Evolutionary conservation across 2,113 vertebrate species (phyloP).

Genomic region (Actinemys pallida): DNA sequence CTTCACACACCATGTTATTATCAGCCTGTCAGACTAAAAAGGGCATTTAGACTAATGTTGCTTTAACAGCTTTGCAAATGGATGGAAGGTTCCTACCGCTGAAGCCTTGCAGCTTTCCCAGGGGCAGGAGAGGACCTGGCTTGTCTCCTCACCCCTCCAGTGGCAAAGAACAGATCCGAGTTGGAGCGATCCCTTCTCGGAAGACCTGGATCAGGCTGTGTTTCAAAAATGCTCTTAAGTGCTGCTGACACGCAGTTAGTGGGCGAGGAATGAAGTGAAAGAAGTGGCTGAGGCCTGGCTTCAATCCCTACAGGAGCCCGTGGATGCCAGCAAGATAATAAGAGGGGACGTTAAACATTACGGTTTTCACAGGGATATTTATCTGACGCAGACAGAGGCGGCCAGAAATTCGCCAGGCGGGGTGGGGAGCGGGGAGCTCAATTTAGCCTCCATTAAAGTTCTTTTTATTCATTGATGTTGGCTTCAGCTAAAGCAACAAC

Average conservation of each 20-base stretch:
- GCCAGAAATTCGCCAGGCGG: conserved; percentile 60
- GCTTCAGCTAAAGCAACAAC: background rate
- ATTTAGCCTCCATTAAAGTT: conserved; percentile 53
- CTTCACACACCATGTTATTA: background rate
- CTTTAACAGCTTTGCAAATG: background rate
- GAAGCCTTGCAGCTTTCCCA: background rate
- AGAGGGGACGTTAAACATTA: conserved; percentile 70
- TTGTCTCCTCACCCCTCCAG: background rate
- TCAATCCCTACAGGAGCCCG: conserved; percentile 56
- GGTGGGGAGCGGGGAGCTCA: conserved; percentile 8
- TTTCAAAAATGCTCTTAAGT: conserved; percentile 34
- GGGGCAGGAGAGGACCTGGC: background rate
- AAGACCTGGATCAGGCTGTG: conserved; percentile 18
- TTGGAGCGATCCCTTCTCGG: background rate
- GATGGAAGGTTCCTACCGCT: background rate
- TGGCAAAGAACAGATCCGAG: background rate
- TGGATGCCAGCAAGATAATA: conserved; percentile 73
- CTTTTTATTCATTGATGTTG: conserved; percentile 54
- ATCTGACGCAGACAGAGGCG: conserved; percentile 63
- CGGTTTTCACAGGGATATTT: conserved; percentile 63
- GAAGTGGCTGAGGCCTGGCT: conserved; percentile 40
- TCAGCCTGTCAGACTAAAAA: conserved; percentile 14
- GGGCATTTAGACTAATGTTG: background rate
- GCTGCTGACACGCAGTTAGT: background rate
- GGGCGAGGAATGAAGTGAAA: background rate